Conservation (phyloP, 2,888 invertebrate genomes). For the Mongoloraphidia duomilia region DNA sequence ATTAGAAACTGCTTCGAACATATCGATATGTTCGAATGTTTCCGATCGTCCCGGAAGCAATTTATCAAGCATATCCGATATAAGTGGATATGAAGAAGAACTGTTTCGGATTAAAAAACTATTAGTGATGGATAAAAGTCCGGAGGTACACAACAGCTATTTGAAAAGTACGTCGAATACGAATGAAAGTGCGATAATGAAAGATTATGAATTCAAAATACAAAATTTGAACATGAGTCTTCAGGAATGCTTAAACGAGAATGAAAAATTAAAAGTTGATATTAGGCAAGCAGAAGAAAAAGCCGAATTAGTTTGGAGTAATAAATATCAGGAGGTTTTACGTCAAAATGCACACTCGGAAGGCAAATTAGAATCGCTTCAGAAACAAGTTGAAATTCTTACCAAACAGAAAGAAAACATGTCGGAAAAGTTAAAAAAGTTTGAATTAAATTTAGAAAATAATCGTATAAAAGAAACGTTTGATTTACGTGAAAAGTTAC, state of each 20-base stretch:
- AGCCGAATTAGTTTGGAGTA: conserved; percentile 8
- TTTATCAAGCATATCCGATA: conserved; percentile 9
- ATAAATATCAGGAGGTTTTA: conserved; percentile 9
- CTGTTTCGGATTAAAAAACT: conserved; percentile 9
- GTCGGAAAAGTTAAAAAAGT: conserved; percentile 3
- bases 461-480: conserved; percentile 2
- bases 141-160: neutral
- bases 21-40: conserved; percentile 8
- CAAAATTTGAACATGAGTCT: conserved; percentile 6
- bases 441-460: conserved; percentile 4
- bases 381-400: conserved; percentile 5
- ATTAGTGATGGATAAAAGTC: conserved; percentile 3
- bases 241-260: conserved; percentile 6
- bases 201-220: conserved; percentile 6
- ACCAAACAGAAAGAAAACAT: conserved; percentile 7
- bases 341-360: conserved; percentile 8
- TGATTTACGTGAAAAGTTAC: conserved; percentile 8
- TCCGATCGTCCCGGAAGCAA: conserved; percentile 7
- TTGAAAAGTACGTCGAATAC: conserved; percentile 1
- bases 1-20: conserved; percentile 8
- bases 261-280: conserved; percentile 9
- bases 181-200: neutral
- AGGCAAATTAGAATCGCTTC: conserved; percentile 5
- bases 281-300: conserved; percentile 8
- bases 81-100: conserved; percentile 10